Conservation (phyloP, 2,797 vertebrate species). For the Buceros bicornis region DNA sequence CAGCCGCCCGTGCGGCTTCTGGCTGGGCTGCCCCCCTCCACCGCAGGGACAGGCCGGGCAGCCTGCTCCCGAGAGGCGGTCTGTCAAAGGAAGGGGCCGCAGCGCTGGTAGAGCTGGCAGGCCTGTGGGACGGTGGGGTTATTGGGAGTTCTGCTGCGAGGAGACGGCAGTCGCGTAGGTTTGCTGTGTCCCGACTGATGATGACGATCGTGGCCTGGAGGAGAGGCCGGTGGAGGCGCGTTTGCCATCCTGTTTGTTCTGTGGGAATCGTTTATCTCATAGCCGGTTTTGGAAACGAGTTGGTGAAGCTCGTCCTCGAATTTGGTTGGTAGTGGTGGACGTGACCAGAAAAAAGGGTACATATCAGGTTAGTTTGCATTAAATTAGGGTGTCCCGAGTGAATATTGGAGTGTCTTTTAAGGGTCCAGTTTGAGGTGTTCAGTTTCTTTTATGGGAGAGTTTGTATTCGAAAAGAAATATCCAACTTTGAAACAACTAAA, state of each 20-base stretch:
- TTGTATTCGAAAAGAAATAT: not conserved
- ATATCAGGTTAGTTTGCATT: not conserved
- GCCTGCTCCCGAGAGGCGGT: not conserved
- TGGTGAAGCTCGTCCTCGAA: not conserved
- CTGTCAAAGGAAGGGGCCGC: fast-evolving
- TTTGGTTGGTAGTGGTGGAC: fast-evolving
- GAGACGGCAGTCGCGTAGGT: fast-evolving
- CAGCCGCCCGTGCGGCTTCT: not conserved
- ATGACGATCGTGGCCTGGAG: not conserved
- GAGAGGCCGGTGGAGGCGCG: fast-evolving
- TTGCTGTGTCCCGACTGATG: not conserved
- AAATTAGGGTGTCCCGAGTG: not conserved
- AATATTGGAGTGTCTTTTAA: not conserved
- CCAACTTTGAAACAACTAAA: not conserved
- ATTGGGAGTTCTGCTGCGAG: fast-evolving
- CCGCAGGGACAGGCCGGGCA: fast-evolving
- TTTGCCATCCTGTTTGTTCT: not conserved
- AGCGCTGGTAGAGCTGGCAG: not conserved
- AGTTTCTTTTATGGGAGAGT: not conserved
- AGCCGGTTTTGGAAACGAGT: not conserved
- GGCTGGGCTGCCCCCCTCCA: too few species aligned
- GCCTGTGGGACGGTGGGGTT: not conserved
- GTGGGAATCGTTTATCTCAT: fast-evolving
- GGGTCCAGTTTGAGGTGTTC: not conserved
- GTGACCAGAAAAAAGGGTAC: too few species aligned